phyloP scores from a whole-genome alignment of 2,113 vertebrate genomes.

The Poicephalus meyeri region DNA sequence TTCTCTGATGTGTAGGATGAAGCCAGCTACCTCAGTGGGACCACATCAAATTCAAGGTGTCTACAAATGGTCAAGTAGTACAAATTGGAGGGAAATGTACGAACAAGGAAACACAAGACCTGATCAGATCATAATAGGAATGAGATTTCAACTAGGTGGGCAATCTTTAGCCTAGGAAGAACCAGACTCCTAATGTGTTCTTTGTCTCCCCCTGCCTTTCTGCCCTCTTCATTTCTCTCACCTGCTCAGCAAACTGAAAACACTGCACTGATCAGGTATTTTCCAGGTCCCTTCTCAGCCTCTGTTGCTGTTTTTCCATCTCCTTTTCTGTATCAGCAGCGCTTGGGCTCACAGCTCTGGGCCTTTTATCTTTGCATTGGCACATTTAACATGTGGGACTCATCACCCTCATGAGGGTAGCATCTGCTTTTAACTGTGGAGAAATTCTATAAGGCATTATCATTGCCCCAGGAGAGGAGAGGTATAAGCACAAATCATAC shows the following conservation, averaged over 20 bases:
- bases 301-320: neutral
- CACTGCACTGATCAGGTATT: neutral
- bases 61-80: neutral
- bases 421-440: constrained; percentile 17
- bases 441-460: constrained; percentile 19
- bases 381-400: neutral
- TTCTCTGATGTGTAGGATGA: neutral
- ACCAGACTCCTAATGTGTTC: neutral
- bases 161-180: neutral
- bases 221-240: neutral
- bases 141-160: neutral
- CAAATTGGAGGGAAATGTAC: neutral
- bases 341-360: neutral
- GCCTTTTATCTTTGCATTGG: constrained; percentile 34
- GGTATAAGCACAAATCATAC: neutral
- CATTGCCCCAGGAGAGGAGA: neutral
- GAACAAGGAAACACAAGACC: neutral
- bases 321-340: neutral
- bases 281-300: neutral
- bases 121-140: neutral
- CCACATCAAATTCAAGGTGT: neutral
- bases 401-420: neutral
- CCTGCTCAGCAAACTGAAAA: neutral
- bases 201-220: constrained; percentile 46
- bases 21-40: neutral